A percentile compares a stretch with the other conserved stretches of the same genome.
phyloP scores from a whole-genome alignment of 2,797 vertebrate genomes.

The Paedocypris micromegethes region DNA sequence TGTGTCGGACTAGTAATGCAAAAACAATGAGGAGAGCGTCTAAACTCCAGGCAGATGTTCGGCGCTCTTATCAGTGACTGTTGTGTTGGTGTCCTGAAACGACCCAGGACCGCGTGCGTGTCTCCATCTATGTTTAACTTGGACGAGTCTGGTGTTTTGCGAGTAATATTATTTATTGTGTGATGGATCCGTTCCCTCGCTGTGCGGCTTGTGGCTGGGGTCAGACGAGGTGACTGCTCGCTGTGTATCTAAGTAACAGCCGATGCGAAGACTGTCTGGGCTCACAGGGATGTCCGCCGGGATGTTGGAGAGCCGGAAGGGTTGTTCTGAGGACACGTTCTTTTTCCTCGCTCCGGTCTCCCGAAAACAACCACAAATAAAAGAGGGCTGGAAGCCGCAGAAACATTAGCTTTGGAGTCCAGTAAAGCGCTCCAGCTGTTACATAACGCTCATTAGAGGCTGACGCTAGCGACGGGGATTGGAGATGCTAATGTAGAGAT shows the following conservation, averaged over 20 bases:
- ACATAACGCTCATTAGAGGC: conserved; percentile 15
- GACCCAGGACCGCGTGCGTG: conserved; percentile 4
- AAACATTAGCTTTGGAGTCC: conserved; percentile 24
- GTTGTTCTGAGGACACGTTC: conserved; percentile 22
- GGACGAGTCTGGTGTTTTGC: conserved; percentile 24
- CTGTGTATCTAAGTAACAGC: conserved; percentile 24
- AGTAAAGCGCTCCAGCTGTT: conserved; percentile 17
- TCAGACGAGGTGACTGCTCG: conserved; percentile 25
- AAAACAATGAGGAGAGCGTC: conserved; percentile 9
- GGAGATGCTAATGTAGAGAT: conserved; percentile 8
- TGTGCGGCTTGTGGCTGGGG: conserved; percentile 20
- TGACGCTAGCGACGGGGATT: conserved; percentile 4
- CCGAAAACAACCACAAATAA: conserved; percentile 9
- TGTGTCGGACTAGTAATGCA: background rate
- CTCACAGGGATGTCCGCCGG: background rate
- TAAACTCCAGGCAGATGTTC: conserved; percentile 28
- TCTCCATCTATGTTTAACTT: conserved; percentile 14
- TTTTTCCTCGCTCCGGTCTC: conserved; percentile 1
- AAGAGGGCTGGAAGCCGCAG: conserved; percentile 8
- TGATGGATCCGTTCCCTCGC: conserved; percentile 7
- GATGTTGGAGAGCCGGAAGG: conserved; percentile 23
- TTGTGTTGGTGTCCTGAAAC: conserved; percentile 29
- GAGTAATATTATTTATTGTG: conserved; percentile 20
- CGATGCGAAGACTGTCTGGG: conserved; percentile 15
- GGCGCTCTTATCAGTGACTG: background rate